Evolutionary conservation across 2,797 vertebrate species (phyloP), one percentile per base, ranked within the genome.

Genomic region (Crax fasciolata): DNA sequence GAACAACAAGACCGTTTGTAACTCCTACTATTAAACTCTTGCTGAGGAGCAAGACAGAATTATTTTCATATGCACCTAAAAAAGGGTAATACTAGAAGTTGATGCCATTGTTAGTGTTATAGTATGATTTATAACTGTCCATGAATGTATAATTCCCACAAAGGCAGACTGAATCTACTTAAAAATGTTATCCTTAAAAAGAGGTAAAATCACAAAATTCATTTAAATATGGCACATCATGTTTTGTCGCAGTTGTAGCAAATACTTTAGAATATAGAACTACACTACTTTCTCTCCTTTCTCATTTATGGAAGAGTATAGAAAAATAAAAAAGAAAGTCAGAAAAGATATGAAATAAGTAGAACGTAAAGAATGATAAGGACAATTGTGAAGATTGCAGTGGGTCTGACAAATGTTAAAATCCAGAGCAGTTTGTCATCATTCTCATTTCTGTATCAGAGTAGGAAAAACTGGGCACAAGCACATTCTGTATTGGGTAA

Each of bases 331-430:
- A 84, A 79, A 54, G 19, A 38, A 72, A 35, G 25, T 57, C 20
- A 86, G 28, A 5, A 73, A 88, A 89, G 2, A 32, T 25, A 43
- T 16, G 24, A 88, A 91, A 84, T 44, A 81, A 86, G 55, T 11
- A 57, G 20, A 52, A 6, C 17, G 75, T 61, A 63, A 83, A 83
- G 30, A 16, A 3, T 52, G 41, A 39, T 38, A 51, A 81, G 35
- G 2, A 39, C 28, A 89, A 27, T 16, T 55, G 8, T 75, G 46
- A 87, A 87, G 10, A 8, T 73, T 84, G 68, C 23, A 79, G 13
- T 14, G 48, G 23, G 32, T 44, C 39, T 78, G 24, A 79, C 86
- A 88, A 73, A 23, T 35, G 14, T 65, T 68, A 78, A 90, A 93
- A 73, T 66, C 39, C 49, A 62, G n/a, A 51, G 4, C 13, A 84